Percentiles rank a stretch among this genome's conserved stretches.
Evolutionary conservation across 2,113 vertebrate genomes (phyloP).

Genomic region (Callipepla californica): DNA sequence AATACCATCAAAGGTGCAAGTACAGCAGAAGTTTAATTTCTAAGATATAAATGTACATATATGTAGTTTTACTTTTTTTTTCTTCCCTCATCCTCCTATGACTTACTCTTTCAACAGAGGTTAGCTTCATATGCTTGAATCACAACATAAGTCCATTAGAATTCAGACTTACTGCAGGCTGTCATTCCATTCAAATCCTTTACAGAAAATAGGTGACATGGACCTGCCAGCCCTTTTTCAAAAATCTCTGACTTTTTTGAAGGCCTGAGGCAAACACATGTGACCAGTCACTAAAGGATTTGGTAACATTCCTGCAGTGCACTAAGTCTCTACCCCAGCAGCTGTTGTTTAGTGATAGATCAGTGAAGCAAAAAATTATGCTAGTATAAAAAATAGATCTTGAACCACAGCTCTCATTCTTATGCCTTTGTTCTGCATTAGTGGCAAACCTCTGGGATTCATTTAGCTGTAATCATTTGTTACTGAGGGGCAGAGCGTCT

Average conservation of each 20-base stretch:
- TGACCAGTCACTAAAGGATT: constrained; percentile 76
- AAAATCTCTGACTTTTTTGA: constrained; percentile 73
- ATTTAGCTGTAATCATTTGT: constrained; percentile 87
- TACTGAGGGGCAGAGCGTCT: constrained; percentile 81
- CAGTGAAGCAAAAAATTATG: constrained; percentile 94
- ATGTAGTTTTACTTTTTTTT: not conserved
- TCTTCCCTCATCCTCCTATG: not conserved
- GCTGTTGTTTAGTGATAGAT: constrained; percentile 92
- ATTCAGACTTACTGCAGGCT: constrained; percentile 61
- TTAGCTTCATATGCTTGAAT: not conserved
- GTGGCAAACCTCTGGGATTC: constrained; percentile 83
- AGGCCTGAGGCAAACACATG: constrained; percentile 80
- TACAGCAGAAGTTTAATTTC: constrained; percentile 11
- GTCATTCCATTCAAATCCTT: constrained; percentile 74
- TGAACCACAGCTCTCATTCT: constrained; percentile 75
- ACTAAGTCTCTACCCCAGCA: constrained; percentile 80
- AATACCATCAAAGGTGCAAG: not conserved
- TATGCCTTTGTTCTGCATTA: constrained; percentile 84
- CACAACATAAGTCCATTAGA: not conserved
- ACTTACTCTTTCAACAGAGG: not conserved
- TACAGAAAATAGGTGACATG: constrained; percentile 64
- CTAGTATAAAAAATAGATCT: constrained; percentile 86
- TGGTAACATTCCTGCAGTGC: constrained; percentile 69
- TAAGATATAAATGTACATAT: not conserved
- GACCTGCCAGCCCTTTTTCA: constrained; percentile 73